Conservation (phyloP, 2,888 invertebrate genomes). For the Oithona nana region DNA sequence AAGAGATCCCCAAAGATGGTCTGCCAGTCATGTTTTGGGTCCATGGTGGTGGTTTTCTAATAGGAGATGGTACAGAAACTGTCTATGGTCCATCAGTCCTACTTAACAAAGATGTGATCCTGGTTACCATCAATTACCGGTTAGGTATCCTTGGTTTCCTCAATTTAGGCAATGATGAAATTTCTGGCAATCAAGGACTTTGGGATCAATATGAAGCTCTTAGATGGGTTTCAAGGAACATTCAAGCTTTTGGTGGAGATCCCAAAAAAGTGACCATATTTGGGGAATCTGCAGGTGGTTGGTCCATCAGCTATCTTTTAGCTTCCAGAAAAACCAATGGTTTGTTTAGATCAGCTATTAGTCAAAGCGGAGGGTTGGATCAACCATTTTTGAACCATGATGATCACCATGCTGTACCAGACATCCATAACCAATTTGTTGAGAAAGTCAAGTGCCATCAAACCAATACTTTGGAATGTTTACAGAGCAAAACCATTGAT, state of each 20-base stretch:
- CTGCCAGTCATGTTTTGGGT: conserved; percentile 3
- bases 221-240: neutral
- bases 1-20: neutral
- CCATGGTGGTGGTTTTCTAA: neutral
- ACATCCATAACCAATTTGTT: neutral
- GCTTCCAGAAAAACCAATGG: neutral
- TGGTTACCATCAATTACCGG: neutral
- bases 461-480: too few species aligned
- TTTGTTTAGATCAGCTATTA: neutral
- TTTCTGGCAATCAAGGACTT: conserved; percentile 3
- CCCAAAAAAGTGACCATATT: neutral
- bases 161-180: neutral
- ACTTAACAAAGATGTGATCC: neutral
- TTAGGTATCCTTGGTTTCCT: conserved; percentile 5
- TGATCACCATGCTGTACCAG: neutral
- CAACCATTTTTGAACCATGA: neutral
- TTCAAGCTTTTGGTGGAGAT: neutral
- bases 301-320: neutral
- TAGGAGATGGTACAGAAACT: neutral
- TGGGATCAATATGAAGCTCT: conserved; percentile 1
- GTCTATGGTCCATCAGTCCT: neutral
- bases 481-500: too few species aligned
- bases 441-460: neutral
- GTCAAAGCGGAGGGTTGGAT: conserved; percentile 3
- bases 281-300: neutral